Conservation (phyloP, 1,140 invertebrate species). For the Drosophila teissieri region DNA sequence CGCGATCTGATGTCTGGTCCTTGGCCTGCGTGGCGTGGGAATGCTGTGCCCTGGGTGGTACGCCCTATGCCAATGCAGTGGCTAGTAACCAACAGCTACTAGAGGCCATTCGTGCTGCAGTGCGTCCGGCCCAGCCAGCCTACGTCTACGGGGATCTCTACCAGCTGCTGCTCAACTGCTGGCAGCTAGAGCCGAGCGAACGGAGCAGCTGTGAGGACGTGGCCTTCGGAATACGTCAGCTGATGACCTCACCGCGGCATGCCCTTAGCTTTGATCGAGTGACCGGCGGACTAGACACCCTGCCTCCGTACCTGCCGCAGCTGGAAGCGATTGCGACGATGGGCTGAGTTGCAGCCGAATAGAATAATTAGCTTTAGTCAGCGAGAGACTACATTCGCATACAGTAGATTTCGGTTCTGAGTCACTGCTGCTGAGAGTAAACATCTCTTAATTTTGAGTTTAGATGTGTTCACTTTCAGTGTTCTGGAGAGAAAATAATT, state of each 20-base stretch:
- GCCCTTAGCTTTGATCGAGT: slow-evolving; percentile 74
- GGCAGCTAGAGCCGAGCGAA: slow-evolving; percentile 92
- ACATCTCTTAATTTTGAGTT: slow-evolving; percentile 12
- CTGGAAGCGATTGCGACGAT: slow-evolving; percentile 57
- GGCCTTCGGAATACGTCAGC: slow-evolving; percentile 80
- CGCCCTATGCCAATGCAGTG: slow-evolving; percentile 89
- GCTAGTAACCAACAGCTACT: slow-evolving; percentile 88
- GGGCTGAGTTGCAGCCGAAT: slow-evolving; percentile 16
- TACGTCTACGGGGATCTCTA: slow-evolving; percentile 91
- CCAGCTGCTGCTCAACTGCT: slow-evolving; percentile 93
- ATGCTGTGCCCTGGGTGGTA: slow-evolving; percentile 92
- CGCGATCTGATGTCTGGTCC: slow-evolving; percentile 92
- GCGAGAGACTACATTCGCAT: neutral
- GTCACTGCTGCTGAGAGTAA: slow-evolving; percentile 20
- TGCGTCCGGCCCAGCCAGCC: slow-evolving; percentile 89
- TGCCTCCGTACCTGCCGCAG: slow-evolving; percentile 81
- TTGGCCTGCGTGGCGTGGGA: slow-evolving; percentile 94
- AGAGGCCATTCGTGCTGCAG: slow-evolving; percentile 88
- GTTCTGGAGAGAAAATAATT: neutral
- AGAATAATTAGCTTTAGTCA: slow-evolving; percentile 40
- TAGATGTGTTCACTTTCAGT: neutral
- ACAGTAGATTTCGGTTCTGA: slow-evolving; percentile 29
- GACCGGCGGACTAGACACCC: slow-evolving; percentile 50
- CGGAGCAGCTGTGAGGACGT: slow-evolving; percentile 89
- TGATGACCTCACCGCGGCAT: slow-evolving; percentile 81